Evolutionary conservation across 2,113 vertebrate genomes (phyloP).

Genomic region (Herpetotheres cachinnans): DNA sequence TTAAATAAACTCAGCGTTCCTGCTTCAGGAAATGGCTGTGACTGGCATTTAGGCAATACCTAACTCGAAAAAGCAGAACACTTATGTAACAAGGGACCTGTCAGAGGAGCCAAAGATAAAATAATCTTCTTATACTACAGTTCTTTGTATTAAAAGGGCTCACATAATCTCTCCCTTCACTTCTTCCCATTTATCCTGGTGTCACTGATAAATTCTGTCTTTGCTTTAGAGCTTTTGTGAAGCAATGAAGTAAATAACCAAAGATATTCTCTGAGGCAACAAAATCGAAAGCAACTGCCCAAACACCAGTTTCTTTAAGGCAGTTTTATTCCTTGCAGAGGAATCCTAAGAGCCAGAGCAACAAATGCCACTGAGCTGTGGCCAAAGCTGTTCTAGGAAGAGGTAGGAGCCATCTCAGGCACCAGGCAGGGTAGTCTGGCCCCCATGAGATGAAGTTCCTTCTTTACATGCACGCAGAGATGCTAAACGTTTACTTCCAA

Average conservation of each 20-base stretch:
- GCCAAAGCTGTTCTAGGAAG: neutral
- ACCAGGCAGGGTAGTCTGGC: neutral
- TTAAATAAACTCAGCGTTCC: conserved; percentile 56
- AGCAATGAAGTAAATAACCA: neutral
- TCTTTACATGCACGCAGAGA: neutral
- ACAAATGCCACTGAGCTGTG: neutral
- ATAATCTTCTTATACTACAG: conserved; percentile 36
- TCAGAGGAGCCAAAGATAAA: conserved; percentile 34
- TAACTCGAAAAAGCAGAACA: conserved; percentile 31
- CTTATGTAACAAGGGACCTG: conserved; percentile 44
- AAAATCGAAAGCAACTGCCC: neutral
- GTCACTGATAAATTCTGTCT: neutral
- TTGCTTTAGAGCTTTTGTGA: neutral
- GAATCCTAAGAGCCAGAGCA: neutral
- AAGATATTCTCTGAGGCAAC: neutral
- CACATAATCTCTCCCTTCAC: neutral
- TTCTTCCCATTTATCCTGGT: conserved; percentile 2
- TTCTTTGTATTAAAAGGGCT: conserved; percentile 19
- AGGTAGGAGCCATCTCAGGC: neutral
- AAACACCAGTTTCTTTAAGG: neutral
- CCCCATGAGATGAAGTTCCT: neutral
- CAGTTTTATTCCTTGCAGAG: neutral
- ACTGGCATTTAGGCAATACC: conserved; percentile 21
- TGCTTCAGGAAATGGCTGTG: conserved; percentile 59
- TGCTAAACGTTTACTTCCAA: neutral